Evolutionary conservation across 2,113 vertebrate species (phyloP), one percentile per base, ranked within the genome.

Genomic region (rat (Rattus norvegicus)): DNA sequence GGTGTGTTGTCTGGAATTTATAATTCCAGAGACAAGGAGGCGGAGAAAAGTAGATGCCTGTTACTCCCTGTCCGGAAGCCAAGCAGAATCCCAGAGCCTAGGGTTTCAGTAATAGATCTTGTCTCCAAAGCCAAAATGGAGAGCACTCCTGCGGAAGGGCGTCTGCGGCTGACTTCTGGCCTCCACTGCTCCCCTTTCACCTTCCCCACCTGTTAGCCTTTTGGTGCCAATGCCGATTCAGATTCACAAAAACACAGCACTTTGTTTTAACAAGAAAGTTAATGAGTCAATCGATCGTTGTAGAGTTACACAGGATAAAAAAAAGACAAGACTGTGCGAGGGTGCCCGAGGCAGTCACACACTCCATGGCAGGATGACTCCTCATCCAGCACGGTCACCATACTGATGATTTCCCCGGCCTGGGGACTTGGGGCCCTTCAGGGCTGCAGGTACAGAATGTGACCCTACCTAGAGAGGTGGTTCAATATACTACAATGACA

Each of bases 261-360:
- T 90, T 90, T 49, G 26, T 56, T 95, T 89, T 54, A 92, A 95
- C 33, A 69, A 92, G 47, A 81, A 95, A 54, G n/a, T 14, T 26
- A 54, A 36, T 26, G 47, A 92, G 52, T 83, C 17, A 81, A 36
- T 84, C 79, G 43, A n/a, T 49, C 47, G 6, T 10, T 80, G 28
- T 80, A 47, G 19, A 88, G 54, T 94, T 92, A 52, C 0, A 49
- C 14, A 36, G 8, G 43, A 49, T 17, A n/a, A 52, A 39, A 79
- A 79, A 91, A 90, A 69, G 63, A 24, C 69, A 95, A 86, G 81
- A n/a, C 52, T 43, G 1, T 85, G 49, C 7, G 43, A 80, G 10
- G 4, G n/a, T 72, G 3, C 11, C 33, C 72, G 88, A 36, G 56
- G 81, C 13, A 39, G 52, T 33, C 52, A 65, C 9, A 90, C 10